Conservation (phyloP, 92 coral and sea anemone species). For the Micromussa lordhowensis region DNA sequence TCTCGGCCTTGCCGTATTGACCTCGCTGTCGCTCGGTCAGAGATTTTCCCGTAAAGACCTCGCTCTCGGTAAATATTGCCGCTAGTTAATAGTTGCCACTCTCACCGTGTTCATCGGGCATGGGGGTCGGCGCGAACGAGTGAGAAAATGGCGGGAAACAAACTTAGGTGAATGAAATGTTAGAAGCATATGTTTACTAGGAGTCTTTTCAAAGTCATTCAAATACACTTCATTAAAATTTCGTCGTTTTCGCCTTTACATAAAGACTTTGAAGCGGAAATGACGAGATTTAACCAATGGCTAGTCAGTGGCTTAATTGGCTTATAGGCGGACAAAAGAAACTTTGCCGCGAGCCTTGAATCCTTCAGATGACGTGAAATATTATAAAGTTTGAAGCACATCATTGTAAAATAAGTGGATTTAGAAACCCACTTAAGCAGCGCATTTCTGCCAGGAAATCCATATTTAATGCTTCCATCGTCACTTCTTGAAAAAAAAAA, state of each 20-base stretch:
- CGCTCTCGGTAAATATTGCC: too few species aligned
- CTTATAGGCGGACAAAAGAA: slow-evolving; percentile 13
- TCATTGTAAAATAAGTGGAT: slow-evolving; percentile 4
- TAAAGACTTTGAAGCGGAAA: not conserved
- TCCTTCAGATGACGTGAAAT: not conserved
- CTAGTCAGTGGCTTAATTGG: slow-evolving; percentile 11
- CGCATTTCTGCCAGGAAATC: not conserved
- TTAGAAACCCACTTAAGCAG: not conserved
- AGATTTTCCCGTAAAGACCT: too few species aligned
- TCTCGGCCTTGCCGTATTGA: too few species aligned
- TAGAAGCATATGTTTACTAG: too few species aligned
- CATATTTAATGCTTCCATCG: not conserved
- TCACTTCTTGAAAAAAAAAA: not conserved
- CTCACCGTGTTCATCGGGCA: too few species aligned
- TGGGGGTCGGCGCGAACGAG: too few species aligned
- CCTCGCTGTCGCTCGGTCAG: too few species aligned
- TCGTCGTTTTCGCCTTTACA: not conserved
- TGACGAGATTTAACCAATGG: not conserved
- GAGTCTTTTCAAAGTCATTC: too few species aligned
- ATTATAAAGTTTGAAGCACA: not conserved
- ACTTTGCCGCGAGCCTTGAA: slow-evolving; percentile 4
- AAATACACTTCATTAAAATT: too few species aligned
- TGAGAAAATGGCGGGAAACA: too few species aligned
- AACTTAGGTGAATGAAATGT: too few species aligned
- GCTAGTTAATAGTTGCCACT: too few species aligned